Evolutionary conservation across 2,888 invertebrate genomes (phyloP), one percentile per base, ranked within the genome.

Genomic region (Baccha elongata): DNA sequence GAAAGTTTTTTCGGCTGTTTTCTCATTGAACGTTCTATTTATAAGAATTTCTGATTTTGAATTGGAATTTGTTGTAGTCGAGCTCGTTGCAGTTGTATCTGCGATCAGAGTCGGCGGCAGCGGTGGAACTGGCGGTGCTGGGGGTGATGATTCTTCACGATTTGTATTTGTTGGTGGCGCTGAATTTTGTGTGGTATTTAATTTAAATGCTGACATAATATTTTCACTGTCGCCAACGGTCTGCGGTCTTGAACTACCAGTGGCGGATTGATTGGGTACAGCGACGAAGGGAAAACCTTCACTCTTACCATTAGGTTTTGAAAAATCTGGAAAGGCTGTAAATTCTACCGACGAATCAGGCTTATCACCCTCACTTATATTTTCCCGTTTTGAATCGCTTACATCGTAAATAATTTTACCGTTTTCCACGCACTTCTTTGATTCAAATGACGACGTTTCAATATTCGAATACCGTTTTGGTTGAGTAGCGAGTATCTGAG

Each of bases 171-270:
- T 23, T 86, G 86, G 42, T 69, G 75, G 48, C 60, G 83, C 65
- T 62, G 74, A 26, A 26, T 71, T 48, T 60, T 84, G 64, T 76
- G 85, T 86, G 78, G 85, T 86, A 78, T 89, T 89, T 89, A 89
- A 89, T 87, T 90, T 90, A 85, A 88, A 86, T 85, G 88, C 89
- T 89, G 89, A 89, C 89, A 88, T 89, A 88, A 89, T 89, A 85
- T 87, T 73, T 74, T 79, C 69, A 75, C 67, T 83, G 74, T 58
- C 68, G 64, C 72, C 67, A 52, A 64, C 69, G 71, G 58, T 58
- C 19, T 72, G 62, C 62, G 65, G 29, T 46, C 13, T 75, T 68
- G 73, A 64, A 42, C 68, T 58, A 7, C 15, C 23, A 23, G 37
- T 17, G 26, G 23, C 15, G 40, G 50, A 21, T 48, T 26, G 26